These are phyloP conservation scores for Pyralis farinalis DNA, from an alignment of 2,888 invertebrate species.

Conservation along the genomic window DNA sequence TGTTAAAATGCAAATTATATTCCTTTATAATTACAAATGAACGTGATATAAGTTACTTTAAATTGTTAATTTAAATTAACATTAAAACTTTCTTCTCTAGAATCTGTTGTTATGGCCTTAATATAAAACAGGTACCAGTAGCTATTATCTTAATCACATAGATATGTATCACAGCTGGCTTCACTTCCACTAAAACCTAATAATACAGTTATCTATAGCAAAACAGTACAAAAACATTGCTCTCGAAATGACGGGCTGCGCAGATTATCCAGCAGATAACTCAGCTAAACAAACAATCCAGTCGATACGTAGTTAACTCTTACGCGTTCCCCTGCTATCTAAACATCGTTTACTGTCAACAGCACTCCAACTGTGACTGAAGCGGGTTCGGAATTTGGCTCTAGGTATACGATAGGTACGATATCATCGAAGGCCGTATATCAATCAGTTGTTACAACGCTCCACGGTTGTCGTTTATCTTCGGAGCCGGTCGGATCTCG, in stretches of 20 bases:
- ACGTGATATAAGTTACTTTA: background rate
- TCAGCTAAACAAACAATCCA: constrained; percentile 42
- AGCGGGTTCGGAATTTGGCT: constrained; percentile 68
- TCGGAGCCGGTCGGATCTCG: constrained; percentile 69
- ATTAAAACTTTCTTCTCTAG: too few relatives aligned
- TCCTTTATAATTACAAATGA: background rate
- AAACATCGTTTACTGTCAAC: constrained; percentile 73
- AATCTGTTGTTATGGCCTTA: too few relatives aligned
- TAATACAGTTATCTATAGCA: constrained; percentile 9
- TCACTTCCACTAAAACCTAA: constrained; percentile 12
- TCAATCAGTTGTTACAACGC: constrained; percentile 78
- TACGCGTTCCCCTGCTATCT: constrained; percentile 50
- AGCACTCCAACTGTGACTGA: constrained; percentile 71
- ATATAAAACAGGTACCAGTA: background rate
- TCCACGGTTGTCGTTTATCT: constrained; percentile 78
- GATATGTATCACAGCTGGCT: constrained; percentile 8
- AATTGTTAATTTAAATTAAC: too few relatives aligned
- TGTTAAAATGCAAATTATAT: too few relatives aligned
- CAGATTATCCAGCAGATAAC: constrained; percentile 30
- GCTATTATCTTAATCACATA: background rate
- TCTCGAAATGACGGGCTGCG: constrained; percentile 24
- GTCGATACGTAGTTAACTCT: constrained; percentile 37
- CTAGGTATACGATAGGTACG: constrained; percentile 56
- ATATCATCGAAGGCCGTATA: constrained; percentile 72
- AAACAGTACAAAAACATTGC: constrained; percentile 12